Evolutionary conservation across 2,113 vertebrate genomes (phyloP), one percentile per base, ranked within the genome.

Genomic region (Poicephalus gulielmi): DNA sequence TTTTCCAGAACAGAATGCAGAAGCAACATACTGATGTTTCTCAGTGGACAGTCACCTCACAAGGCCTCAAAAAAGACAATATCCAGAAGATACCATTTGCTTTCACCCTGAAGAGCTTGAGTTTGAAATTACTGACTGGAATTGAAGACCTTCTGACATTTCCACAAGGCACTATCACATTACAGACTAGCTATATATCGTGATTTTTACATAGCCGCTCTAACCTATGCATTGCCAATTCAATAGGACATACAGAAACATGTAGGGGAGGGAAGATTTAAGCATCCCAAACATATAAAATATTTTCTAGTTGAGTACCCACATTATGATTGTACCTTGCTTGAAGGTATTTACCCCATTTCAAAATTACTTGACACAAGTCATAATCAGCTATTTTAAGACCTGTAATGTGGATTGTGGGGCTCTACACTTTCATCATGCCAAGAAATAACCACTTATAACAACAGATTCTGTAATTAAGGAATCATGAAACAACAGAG

Each of bases 361-460:
- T 96, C 78, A 96, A 96, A 94, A 96, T 77, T 83, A 90, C 67
- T 78, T 70, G 70, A 76, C 52, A 81, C 25, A 92, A 90, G 85
- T 94, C 79, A 95, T 67, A 71, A 90, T 67, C 89, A 95, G 89
- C 73, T 94, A 93, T 94, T 95, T 96, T 97, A 92, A 96, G 79
- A 86, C 85, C 88, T 84, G 64, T 70, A 91, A 88, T 3, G 0
- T 74, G 77, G 62, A 96, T 89, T 92, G 93, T 2, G 6, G 85
- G 87, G 92, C 84, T 96, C 93, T 86, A 70, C 77, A 53, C 87
- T 92, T 91, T 43, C 83, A 57, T 23, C 73, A 91, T 71, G 73
- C 87, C 89, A 95, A 96, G 78, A 97, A 96, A 94, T 88, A 91
- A 95, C 92, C 79, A 96, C 93, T 96, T 97, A 68, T 7, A 95